Evolutionary conservation across 2,113 vertebrate species (phyloP).

Genomic region (Hiodon tergisus): DNA sequence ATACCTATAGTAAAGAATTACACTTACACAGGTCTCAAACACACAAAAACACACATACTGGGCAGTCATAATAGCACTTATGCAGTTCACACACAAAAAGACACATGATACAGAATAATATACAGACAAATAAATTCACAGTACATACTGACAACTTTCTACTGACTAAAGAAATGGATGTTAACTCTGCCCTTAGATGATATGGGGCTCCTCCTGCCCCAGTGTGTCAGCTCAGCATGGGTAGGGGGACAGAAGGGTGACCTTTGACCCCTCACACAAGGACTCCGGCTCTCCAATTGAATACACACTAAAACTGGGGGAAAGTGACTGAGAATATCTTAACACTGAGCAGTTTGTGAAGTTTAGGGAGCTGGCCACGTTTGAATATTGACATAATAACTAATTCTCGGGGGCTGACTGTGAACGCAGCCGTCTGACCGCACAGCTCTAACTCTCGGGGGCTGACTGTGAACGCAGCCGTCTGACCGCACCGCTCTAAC

Average conservation of each 20-base stretch:
- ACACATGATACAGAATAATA: neutral
- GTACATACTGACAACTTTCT: too few species aligned
- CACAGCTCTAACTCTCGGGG: too few species aligned
- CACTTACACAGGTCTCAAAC: conserved; percentile 2
- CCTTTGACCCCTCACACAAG: neutral
- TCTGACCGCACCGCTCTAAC: too few species aligned
- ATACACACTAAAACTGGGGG: neutral
- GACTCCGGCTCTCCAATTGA: neutral
- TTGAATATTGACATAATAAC: conserved; percentile 5
- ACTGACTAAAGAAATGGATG: too few species aligned
- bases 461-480: too few species aligned
- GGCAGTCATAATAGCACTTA: too few species aligned
- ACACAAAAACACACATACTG: neutral
- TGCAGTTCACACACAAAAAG: too few species aligned
- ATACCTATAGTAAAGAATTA: conserved; percentile 14
- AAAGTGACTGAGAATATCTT: conserved; percentile 14
- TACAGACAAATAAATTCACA: neutral
- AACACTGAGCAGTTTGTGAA: conserved; percentile 4
- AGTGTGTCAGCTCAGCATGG: neutral
- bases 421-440: too few species aligned
- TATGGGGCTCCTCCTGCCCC: too few species aligned
- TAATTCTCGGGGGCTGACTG: neutral
- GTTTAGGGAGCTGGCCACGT: neutral
- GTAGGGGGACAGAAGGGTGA: neutral
- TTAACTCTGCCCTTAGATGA: too few species aligned